A percentile compares a stretch with the other conserved stretches of the same genome.
Evolutionary conservation across 1,140 invertebrate species (phyloP).

Genomic region (Cepaea nemoralis): DNA sequence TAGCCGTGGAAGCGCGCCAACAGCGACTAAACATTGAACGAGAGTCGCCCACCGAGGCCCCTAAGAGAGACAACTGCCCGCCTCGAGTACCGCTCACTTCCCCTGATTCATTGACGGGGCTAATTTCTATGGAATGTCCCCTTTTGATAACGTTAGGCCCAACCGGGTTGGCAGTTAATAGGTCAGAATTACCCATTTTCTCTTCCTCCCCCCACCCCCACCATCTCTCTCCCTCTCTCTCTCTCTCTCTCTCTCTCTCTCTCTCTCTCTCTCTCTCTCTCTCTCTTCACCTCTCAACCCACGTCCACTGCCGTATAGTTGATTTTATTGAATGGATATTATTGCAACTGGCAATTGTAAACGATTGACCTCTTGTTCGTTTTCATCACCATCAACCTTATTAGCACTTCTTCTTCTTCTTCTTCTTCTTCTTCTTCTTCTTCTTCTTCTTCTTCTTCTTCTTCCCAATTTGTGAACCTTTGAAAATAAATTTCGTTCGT

Average conservation of each 20-base stretch:
- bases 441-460: too few species aligned
- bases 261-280: conserved; percentile 5
- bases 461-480: too few species aligned
- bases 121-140: conserved; percentile 6
- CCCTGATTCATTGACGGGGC: background rate
- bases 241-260: conserved; percentile 9
- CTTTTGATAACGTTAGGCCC: background rate
- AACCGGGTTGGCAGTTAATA: conserved; percentile 10
- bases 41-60: background rate
- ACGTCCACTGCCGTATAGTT: background rate
- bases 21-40: conserved; percentile 8
- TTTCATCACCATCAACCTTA: too few species aligned
- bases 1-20: background rate
- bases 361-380: too few species aligned
- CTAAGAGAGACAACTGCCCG: background rate
- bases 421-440: too few species aligned
- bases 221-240: too few species aligned
- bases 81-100: background rate
- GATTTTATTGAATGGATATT: too few species aligned
- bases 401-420: too few species aligned
- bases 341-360: too few species aligned
- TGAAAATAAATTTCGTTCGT: too few species aligned
- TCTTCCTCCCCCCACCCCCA: too few species aligned
- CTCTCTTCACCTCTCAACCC: too few species aligned
- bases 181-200: background rate